Base-by-base conservation (phyloP, 53 echinoderm and acorn worm species). In the Hippasteria phrygiana region DNA sequence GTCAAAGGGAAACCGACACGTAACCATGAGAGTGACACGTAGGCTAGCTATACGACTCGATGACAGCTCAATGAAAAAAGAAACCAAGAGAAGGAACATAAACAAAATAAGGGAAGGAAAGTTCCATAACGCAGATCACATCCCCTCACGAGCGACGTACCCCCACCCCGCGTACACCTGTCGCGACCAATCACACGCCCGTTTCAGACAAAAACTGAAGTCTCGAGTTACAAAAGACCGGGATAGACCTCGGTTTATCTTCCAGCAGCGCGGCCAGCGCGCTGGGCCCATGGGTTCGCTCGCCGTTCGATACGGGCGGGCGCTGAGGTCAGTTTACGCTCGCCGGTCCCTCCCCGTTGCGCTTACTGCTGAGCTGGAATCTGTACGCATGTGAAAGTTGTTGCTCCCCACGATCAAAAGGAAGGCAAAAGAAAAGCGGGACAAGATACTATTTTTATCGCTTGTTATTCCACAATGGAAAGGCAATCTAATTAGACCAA, bases 11-110 rank as follows among this genome's bases (percentile, higher is more conserved):
- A 42, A 40, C 51, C 46, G 85, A 70, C 85, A 80, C 17, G 71
- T 80, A 80, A 37, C 89, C 89, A 89, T 89, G 89, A 71, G 50
- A 79, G 50, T 89, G 89, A 79, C 79, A 80, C 38, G 41, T 37
- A 33, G 75, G 41, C 85, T 84, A n/a, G 50, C 9, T 51, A 42
- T 40, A 72, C 48, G 38, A 41, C 62, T 43, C 55, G 48, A 77
- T 55, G 80, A 89, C 78, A 79, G 45, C 13, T 54, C 45, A 54
- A 78, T 51, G 67, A 48, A 86, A 51, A 50, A 37, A 64, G 26
- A 86, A 86, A 71, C 29, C 26, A 39, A 36, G 67, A 45, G 13
- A 27, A 27, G 34, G 29, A 83, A 67, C 66, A 66, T 67, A 43
- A 26, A 26, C 22, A 55, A 53, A 55, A 31, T 31, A 55, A 35